Conservation (phyloP, 1,140 invertebrate genomes). For the Euschistus heros region DNA sequence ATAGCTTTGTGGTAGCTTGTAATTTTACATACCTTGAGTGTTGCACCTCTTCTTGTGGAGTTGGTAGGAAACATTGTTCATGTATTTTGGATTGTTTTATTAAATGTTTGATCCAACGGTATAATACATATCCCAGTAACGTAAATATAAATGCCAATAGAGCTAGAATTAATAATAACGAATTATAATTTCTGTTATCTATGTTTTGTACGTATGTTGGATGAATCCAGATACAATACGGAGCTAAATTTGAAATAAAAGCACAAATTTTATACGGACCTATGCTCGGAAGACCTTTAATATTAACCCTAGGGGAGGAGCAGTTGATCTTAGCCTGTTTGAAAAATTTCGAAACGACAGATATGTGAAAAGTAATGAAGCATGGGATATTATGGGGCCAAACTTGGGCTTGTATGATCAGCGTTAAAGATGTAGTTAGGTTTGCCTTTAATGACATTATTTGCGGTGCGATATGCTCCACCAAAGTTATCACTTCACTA, state of each 20-base stretch:
- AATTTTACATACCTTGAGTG: constrained; percentile 44
- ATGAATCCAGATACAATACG: constrained; percentile 34
- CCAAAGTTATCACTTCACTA: constrained; percentile 40
- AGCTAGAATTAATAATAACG: background rate
- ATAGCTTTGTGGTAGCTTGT: constrained; percentile 43
- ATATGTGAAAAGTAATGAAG: constrained; percentile 31
- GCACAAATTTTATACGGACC: constrained; percentile 33
- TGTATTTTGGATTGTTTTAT: constrained; percentile 32
- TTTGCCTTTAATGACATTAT: constrained; percentile 2
- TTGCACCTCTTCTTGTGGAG: constrained; percentile 39
- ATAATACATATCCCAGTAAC: background rate
- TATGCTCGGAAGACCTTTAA: constrained; percentile 28
- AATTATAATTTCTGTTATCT: background rate
- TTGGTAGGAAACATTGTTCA: constrained; percentile 39
- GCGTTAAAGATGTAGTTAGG: constrained; percentile 12
- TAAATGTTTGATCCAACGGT: constrained; percentile 32
- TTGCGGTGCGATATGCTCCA: constrained; percentile 22
- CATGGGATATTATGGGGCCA: constrained; percentile 28
- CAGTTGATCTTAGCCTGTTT: constrained; percentile 32
- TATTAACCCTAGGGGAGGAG: constrained; percentile 25
- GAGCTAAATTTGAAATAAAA: constrained; percentile 23
- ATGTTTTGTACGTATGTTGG: constrained; percentile 4
- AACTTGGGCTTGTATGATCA: constrained; percentile 29
- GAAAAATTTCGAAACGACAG: constrained; percentile 24
- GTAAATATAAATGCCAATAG: background rate